Percentiles rank a stretch among this genome's conserved stretches.
phyloP scores from a whole-genome alignment of 2,888 invertebrate species.

The Tenodera sinensis region DNA sequence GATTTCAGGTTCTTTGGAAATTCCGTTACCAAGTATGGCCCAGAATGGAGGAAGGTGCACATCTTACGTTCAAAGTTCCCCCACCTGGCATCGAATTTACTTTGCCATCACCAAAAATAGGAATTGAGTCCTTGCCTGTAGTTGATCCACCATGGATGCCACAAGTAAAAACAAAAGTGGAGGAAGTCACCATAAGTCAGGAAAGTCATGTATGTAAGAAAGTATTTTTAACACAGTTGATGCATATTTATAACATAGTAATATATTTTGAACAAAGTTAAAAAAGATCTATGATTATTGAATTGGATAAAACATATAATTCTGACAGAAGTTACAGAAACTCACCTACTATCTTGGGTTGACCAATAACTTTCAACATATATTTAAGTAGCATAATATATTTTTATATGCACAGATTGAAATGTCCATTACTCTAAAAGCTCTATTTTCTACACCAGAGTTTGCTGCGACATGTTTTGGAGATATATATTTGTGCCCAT shows the following conservation, averaged over 20 bases:
- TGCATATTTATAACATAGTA: neutral
- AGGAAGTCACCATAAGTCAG: constrained; percentile 97
- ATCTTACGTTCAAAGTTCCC: constrained; percentile 93
- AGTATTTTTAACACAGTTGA: constrained; percentile 6
- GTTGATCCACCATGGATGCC: constrained; percentile 99
- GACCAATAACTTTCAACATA: too few species aligned
- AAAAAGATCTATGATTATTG: neutral
- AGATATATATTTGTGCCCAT: too few species aligned
- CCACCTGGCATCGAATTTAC: constrained; percentile 99
- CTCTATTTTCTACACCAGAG: too few species aligned
- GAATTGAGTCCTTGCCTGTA: constrained; percentile 88
- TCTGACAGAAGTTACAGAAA: too few species aligned
- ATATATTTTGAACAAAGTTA: too few species aligned
- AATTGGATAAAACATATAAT: neutral
- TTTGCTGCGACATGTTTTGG: too few species aligned
- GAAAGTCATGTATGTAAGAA: constrained; percentile 78
- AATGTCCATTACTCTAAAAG: too few species aligned
- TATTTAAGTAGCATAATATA: too few species aligned
- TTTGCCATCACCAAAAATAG: constrained; percentile 96
- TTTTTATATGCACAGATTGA: too few species aligned
- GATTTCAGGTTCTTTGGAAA: constrained; percentile 95
- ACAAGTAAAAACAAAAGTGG: constrained; percentile 95
- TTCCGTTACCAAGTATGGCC: constrained; percentile 98
- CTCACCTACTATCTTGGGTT: too few species aligned
- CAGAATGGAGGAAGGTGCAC: constrained; percentile 97